Conservation (phyloP, 2,113 vertebrate genomes). For the Apaloderma vittatum region DNA sequence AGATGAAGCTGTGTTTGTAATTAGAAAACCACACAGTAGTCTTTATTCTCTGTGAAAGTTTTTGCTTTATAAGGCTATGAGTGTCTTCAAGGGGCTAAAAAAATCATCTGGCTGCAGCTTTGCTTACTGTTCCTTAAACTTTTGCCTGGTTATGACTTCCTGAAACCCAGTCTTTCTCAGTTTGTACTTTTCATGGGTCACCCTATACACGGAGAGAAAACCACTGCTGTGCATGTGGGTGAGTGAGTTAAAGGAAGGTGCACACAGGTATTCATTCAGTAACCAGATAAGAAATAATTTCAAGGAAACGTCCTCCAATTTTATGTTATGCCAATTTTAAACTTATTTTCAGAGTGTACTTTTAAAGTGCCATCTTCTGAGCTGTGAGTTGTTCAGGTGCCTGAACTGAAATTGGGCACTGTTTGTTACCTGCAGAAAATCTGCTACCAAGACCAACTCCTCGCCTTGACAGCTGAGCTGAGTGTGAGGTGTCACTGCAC, state of each 20-base stretch:
- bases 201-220: neutral
- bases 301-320: neutral
- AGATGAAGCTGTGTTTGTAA: neutral
- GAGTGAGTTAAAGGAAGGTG: neutral
- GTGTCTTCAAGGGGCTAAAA: neutral
- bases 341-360: neutral
- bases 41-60: neutral
- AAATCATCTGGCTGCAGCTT: neutral
- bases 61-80: neutral
- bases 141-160: neutral
- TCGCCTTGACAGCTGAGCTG: neutral
- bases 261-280: neutral
- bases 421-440: neutral
- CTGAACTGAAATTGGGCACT: neutral
- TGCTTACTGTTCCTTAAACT: neutral
- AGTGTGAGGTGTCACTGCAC: neutral
- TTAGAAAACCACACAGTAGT: neutral
- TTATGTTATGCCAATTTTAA: neutral
- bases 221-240: neutral
- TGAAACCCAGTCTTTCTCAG: neutral
- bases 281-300: neutral
- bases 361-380: neutral
- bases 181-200: neutral
- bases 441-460: neutral
- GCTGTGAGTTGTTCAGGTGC: neutral